Conservation (phyloP, 2,113 vertebrate species). For the Onychorhynchus coronatus region DNA sequence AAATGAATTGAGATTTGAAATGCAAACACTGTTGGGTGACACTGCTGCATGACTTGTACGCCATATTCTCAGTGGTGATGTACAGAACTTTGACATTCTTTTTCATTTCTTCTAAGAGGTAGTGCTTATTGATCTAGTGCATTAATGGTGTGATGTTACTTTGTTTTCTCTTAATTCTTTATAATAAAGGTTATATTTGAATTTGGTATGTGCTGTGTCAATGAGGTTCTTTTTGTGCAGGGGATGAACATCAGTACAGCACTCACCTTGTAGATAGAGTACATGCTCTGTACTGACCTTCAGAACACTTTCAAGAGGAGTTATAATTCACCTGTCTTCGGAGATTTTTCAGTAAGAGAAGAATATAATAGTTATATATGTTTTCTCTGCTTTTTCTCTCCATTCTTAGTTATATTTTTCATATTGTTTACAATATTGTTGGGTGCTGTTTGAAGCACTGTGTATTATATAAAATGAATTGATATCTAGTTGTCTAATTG, state of each 20-base stretch:
- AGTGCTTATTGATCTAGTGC: neutral
- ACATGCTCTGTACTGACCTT: neutral
- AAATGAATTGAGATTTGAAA: neutral
- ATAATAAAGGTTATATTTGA: neutral
- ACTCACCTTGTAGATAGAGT: neutral
- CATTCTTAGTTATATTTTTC: neutral
- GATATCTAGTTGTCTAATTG: neutral
- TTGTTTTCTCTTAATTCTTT: neutral
- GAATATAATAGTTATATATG: neutral
- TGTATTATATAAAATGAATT: neutral
- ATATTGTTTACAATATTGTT: neutral
- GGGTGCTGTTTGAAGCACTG: neutral
- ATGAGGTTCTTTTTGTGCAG: neutral
- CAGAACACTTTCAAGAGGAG: neutral
- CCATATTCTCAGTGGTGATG: neutral
- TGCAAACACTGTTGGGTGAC: neutral
- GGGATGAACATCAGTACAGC: rapidly evolving
- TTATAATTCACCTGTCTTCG: neutral
- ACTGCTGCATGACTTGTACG: neutral
- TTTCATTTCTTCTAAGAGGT: neutral
- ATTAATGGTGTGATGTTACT: neutral
- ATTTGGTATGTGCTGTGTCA: rapidly evolving
- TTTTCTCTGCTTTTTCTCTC: neutral
- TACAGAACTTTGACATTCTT: rapidly evolving
- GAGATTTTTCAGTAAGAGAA: neutral